These are phyloP conservation scores for Euleptes europaea DNA, from an alignment of 2,113 vertebrate genomes.

Conservation along the genomic window DNA sequence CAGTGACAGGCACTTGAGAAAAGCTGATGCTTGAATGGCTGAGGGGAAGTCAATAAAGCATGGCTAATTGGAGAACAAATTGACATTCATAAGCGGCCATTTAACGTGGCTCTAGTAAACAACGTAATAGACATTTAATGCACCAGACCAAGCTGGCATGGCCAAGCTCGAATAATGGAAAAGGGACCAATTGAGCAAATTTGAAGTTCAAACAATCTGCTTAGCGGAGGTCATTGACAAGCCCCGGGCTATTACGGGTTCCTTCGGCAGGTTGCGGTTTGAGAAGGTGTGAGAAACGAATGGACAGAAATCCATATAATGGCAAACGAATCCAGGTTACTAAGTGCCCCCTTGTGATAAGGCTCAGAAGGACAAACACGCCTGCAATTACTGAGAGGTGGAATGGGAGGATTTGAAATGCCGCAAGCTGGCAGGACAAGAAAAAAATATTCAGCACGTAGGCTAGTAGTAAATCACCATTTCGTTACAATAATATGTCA, in stretches of 20 bases:
- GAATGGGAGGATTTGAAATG: background rate
- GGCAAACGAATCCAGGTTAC: constrained; percentile 32
- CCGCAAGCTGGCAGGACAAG: constrained; percentile 9
- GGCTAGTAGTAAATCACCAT: too few relatives aligned
- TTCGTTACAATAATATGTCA: too few relatives aligned
- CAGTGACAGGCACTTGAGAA: constrained; percentile 73
- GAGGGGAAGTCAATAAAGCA: constrained; percentile 76
- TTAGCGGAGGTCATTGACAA: background rate
- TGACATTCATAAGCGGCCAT: constrained; percentile 71
- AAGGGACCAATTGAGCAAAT: constrained; percentile 68
- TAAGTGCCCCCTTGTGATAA: constrained; percentile 51
- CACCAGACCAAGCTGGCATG: constrained; percentile 41
- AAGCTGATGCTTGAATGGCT: constrained; percentile 72
- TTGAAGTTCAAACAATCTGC: constrained; percentile 68
- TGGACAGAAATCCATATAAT: constrained; percentile 29
- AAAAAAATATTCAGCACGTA: too few relatives aligned
- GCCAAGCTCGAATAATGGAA: constrained; percentile 65
- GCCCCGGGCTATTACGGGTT: background rate
- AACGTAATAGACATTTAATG: constrained; percentile 74
- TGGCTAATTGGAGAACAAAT: constrained; percentile 81
- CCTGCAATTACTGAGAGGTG: constrained; percentile 40
- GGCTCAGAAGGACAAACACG: constrained; percentile 59
- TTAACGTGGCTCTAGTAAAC: constrained; percentile 58
- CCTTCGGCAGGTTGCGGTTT: constrained; percentile 45
- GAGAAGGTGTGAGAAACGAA: background rate